A percentile compares a stretch with the other conserved stretches of the same genome.
Evolutionary conservation across 2,888 invertebrate species (phyloP).

Genomic region (Stenolophus ochropezus): DNA sequence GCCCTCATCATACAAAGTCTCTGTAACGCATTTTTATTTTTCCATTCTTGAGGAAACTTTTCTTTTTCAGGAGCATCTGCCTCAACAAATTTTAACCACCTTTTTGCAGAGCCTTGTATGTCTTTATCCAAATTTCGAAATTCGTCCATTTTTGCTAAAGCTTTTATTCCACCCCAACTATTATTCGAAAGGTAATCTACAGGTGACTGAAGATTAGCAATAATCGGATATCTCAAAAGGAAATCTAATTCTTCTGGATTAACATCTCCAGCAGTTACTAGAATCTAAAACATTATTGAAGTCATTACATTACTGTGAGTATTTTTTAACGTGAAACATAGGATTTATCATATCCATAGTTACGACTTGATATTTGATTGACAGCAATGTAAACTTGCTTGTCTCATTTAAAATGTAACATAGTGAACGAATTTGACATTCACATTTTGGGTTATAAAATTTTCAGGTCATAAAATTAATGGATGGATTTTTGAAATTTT

Average conservation of each 20-base stretch:
- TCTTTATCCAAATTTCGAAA: conserved; percentile 92
- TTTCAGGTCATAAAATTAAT: too few species aligned
- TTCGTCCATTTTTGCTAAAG: conserved; percentile 84
- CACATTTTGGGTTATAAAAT: too few species aligned
- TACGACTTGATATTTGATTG: too few species aligned
- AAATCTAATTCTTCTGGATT: conserved; percentile 88
- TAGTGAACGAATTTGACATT: too few species aligned
- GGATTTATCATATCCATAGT: too few species aligned
- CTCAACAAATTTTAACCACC: conserved; percentile 95
- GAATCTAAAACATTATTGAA: conserved; percentile 74
- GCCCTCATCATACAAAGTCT: conserved; percentile 94
- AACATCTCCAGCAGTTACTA: conserved; percentile 80
- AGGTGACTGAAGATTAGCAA: conserved; percentile 83
- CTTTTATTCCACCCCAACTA: conserved; percentile 89
- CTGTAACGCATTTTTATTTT: conserved; percentile 89
- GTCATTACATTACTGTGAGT: too few species aligned
- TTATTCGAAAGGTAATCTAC: conserved; percentile 88
- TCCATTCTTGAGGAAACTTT: conserved; percentile 97
- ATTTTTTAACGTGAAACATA: too few species aligned
- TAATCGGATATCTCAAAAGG: conserved; percentile 87
- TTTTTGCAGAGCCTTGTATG: conserved; percentile 91
- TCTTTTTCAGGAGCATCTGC: conserved; percentile 95
- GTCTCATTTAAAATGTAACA: too few species aligned
- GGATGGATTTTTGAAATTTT: too few species aligned
- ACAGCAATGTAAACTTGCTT: too few species aligned